These are phyloP conservation scores for Mycalesis mineus DNA, from an alignment of 2,888 invertebrate species.

Conservation along the genomic window DNA sequence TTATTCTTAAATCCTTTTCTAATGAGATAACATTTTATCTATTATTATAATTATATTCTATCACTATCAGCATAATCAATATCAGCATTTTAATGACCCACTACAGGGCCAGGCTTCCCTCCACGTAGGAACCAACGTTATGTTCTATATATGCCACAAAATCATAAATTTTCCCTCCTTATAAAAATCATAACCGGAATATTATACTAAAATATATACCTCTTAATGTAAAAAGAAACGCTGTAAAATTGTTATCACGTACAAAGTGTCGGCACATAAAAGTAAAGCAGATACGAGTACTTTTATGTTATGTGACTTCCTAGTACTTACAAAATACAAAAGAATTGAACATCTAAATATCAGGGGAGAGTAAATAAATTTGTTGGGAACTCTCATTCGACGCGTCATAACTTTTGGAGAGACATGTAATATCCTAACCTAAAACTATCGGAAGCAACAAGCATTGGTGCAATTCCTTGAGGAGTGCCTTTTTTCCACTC, in stretches of 20 bases:
- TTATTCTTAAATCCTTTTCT: too few relatives aligned
- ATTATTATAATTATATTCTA: too few relatives aligned
- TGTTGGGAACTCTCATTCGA: slow-evolving; percentile 22
- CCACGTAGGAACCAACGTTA: too few relatives aligned
- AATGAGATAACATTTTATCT: too few relatives aligned
- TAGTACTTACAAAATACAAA: background rate
- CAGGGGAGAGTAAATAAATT: slow-evolving; percentile 23
- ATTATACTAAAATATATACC: too few relatives aligned
- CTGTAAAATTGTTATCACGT: background rate
- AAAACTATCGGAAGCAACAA: slow-evolving; percentile 35
- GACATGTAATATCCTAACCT: slow-evolving; percentile 29
- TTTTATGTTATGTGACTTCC: background rate
- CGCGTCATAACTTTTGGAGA: slow-evolving; percentile 27
- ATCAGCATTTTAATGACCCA: too few relatives aligned
- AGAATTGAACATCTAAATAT: slow-evolving; percentile 13
- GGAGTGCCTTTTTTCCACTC: slow-evolving; percentile 58
- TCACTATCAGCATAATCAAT: too few relatives aligned
- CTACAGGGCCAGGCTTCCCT: too few relatives aligned
- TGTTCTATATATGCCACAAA: too few relatives aligned
- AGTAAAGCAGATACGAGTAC: background rate
- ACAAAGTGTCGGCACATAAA: background rate
- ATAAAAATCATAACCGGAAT: too few relatives aligned
- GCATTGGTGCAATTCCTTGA: slow-evolving; percentile 64
- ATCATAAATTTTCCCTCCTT: too few relatives aligned
- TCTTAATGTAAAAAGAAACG: too few relatives aligned